Percentiles rank a stretch among this genome's conserved stretches.
phyloP scores from a whole-genome alignment of 2,113 vertebrate species.

The Epinephelus lanceolatus region DNA sequence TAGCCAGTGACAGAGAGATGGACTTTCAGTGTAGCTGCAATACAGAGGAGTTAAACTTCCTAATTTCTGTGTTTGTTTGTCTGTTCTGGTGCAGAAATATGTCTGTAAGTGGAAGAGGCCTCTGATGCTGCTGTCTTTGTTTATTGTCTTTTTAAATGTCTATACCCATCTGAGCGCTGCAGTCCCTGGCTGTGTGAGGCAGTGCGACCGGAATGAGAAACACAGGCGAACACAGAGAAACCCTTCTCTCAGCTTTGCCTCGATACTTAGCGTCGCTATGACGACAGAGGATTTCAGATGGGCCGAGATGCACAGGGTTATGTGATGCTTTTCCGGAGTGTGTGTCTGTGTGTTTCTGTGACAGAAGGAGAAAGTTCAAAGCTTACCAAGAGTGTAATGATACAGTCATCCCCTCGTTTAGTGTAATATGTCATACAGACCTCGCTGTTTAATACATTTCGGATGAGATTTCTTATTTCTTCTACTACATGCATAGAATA shows the following conservation, averaged over 20 bases:
- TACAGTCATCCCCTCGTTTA: neutral
- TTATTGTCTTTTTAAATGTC: conserved; percentile 47
- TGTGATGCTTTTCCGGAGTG: conserved; percentile 60
- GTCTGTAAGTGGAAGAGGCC: neutral
- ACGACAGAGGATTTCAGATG: conserved; percentile 71
- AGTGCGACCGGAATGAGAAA: conserved; percentile 79
- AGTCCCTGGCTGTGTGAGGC: conserved; percentile 55
- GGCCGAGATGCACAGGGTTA: conserved; percentile 47
- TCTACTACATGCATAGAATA: neutral
- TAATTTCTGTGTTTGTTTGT: neutral
- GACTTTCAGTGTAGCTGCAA: neutral
- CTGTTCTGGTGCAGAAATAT: neutral
- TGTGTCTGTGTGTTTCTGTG: conserved; percentile 33
- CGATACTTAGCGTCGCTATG: conserved; percentile 74
- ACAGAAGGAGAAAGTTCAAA: conserved; percentile 14
- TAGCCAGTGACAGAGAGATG: neutral
- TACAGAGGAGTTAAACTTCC: too few relatives aligned
- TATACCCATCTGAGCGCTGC: conserved; percentile 27
- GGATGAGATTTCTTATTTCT: neutral
- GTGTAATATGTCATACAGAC: neutral
- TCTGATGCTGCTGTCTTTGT: conserved; percentile 3
- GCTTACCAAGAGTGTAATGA: neutral
- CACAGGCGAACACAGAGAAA: conserved; percentile 75
- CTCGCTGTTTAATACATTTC: neutral
- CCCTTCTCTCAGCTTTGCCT: conserved; percentile 77